phyloP scores from a whole-genome alignment of 2,113 vertebrate species.

The Notechis scutatus region DNA sequence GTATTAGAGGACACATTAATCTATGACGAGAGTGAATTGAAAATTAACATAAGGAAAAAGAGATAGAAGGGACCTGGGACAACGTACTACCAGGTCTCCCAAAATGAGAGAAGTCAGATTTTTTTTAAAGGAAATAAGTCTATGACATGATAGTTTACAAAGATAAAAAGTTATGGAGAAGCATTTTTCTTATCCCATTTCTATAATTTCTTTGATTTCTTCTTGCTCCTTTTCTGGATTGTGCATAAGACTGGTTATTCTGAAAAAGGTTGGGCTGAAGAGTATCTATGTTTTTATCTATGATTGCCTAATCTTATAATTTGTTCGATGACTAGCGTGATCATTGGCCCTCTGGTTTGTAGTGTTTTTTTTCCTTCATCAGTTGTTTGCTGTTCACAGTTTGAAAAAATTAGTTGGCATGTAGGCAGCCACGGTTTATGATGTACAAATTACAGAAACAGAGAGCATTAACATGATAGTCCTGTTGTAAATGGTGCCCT shows the following conservation, averaged over 20 bases:
- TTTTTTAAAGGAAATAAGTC: neutral
- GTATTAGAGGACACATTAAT: neutral
- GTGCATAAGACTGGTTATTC: neutral
- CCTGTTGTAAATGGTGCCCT: conserved; percentile 4
- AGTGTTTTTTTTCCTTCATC: conserved; percentile 2
- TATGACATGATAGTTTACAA: neutral
- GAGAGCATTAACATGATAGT: conserved; percentile 10
- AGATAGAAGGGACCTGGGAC: neutral
- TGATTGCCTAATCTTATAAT: conserved; percentile 2
- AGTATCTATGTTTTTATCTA: neutral
- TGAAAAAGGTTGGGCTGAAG: neutral
- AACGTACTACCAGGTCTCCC: neutral
- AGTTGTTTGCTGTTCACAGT: conserved; percentile 25
- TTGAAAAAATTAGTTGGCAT: conserved; percentile 10
- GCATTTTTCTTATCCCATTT: neutral
- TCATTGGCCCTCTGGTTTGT: conserved; percentile 16
- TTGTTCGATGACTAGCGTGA: conserved; percentile 21
- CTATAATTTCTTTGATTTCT: neutral
- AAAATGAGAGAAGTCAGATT: neutral
- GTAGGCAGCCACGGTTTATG: conserved; percentile 16
- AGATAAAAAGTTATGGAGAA: neutral
- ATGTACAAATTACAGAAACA: conserved; percentile 5
- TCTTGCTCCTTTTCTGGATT: neutral
- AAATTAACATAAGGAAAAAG: neutral
- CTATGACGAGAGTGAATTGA: neutral